Conservation (phyloP, 2,113 vertebrate species). For the Electrona antarctica region DNA sequence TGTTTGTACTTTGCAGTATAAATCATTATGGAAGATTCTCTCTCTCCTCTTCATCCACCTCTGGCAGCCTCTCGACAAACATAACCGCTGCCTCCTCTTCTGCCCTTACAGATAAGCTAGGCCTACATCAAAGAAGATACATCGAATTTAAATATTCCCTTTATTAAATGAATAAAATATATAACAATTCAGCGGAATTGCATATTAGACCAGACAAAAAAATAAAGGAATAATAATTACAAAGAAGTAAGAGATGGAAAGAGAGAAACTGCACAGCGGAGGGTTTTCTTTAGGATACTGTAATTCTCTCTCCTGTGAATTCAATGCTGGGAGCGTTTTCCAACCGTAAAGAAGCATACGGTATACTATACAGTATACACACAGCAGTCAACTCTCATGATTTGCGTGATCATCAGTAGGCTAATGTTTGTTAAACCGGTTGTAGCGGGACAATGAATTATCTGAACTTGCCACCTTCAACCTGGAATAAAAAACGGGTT, state of each 20-base stretch:
- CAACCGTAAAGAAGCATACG: slow-evolving; percentile 18
- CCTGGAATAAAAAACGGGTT: too few species aligned
- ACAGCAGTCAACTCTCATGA: slow-evolving; percentile 14
- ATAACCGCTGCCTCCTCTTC: slow-evolving; percentile 11
- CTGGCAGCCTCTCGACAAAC: slow-evolving; percentile 45
- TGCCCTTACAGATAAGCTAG: slow-evolving; percentile 4
- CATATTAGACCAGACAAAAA: too few species aligned
- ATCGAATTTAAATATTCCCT: too few species aligned
- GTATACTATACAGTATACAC: slow-evolving; percentile 5
- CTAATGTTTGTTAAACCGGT: too few species aligned
- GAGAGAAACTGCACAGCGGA: slow-evolving; percentile 4
- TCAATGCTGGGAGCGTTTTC: slow-evolving; percentile 33
- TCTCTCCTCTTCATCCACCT: slow-evolving; percentile 2
- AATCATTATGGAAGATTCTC: slow-evolving; percentile 9
- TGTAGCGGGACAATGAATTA: too few species aligned
- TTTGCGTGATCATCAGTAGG: too few species aligned
- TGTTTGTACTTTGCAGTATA: too few species aligned
- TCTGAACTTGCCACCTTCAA: too few species aligned
- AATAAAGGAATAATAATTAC: too few species aligned
- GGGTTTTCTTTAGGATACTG: slow-evolving; percentile 1
- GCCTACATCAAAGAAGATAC: neutral
- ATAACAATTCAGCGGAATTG: too few species aligned
- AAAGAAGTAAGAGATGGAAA: neutral
- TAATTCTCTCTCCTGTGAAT: slow-evolving; percentile 24
- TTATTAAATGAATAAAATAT: too few species aligned